Base-by-base conservation (phyloP, 2,888 invertebrate genomes). In the Polia nebulosa region DNA sequence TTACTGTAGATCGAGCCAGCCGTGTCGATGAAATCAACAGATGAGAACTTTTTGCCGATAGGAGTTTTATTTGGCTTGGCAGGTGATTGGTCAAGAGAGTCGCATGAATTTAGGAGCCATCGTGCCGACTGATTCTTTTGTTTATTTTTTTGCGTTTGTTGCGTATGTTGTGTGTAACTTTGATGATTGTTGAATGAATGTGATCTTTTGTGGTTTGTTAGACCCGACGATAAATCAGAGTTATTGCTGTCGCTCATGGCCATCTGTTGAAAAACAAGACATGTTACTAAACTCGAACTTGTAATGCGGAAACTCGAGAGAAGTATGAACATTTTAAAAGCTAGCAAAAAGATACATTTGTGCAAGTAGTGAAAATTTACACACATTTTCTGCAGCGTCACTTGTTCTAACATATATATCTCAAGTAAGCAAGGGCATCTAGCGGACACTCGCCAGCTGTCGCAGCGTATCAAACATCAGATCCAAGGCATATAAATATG, bases 151-250 rank as follows among this genome's bases (percentile, higher is more conserved):
- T 95, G 96, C 88, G 94, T 94, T 94, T 96, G 96, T 91, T 95
- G 96, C 83, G 94, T 89, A 90, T 96, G 96, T 90, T 97, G 97
- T 88, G 96, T 96, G 95, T 96, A 97, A 91, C 97, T 97, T 95
- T 97, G 96, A 92, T 97, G 97, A 92, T 97, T 97, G 93, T 97
- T 97, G 96, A 97, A 96, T 90, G 97, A 97, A 86, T 96, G 97
- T 96, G 96, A 97, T 96, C 96, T 96, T 96, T 96, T 97, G 96
- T 96, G 97, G 96, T 95, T 97, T 91, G 96, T 96, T 81, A 95
- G 92, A 84, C 94, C 93, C 85, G 96, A 94, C 88, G 94, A 92
- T 81, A 95, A 85, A 88, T 96, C 95, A 76, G 91, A 91, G 88
- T 92, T 93, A 94, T 95, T 94, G 93, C 96, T 93, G 94, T 96